Evolutionary conservation across 2,888 invertebrate species (phyloP), one percentile per base, ranked within the genome.

Genomic region (Stenichneumon culpator): DNA sequence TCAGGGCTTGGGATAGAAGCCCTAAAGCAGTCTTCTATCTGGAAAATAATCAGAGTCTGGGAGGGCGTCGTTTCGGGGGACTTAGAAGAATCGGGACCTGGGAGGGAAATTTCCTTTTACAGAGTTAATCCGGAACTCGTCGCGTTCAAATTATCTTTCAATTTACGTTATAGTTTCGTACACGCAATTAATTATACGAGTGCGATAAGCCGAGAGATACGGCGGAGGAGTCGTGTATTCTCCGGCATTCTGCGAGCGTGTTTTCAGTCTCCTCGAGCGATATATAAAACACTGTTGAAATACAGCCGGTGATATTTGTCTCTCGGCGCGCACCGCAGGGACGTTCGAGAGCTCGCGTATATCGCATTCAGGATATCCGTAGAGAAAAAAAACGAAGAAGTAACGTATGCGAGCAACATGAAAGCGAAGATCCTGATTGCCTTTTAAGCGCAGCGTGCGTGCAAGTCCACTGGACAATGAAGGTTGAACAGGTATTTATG

Each of bases 401-500:
- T 47, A 60, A 25, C 54, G 57, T 25, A 57, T 11, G 22, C 57
- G 57, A 57, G 25, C 14, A 57, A 57, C 57, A 63, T n/a, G 50
- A 63, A 63, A 63, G 57, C 57, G 57, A 73, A 80, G 73, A 57
- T 80, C 67, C 67, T 65, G 54, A 73, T 73, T 72, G 73, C 70
- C 63, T 79, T 70, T 79, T 79, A 79, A 79, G 79, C 63, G 50
- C n/a, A 63, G 60, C 32, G 50, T n/a, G 50, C n/a, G 74, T 74
- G 19, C 50, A 63, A 52, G 63, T 22, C 47, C 44, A 54, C 22
- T 65, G 79, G 79, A 57, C 73, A 68, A 73, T 65, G 73, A 80
- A 73, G 67, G 80, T 68, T 72, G 80, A 68, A 73, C 57, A 11
- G 44, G 28, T 73, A 80, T 80, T 80, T 80, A 80, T 67, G 80